These are phyloP conservation scores for Spondyliosoma cantharus DNA, from an alignment of 2,797 vertebrate genomes.

Conservation along the genomic window DNA sequence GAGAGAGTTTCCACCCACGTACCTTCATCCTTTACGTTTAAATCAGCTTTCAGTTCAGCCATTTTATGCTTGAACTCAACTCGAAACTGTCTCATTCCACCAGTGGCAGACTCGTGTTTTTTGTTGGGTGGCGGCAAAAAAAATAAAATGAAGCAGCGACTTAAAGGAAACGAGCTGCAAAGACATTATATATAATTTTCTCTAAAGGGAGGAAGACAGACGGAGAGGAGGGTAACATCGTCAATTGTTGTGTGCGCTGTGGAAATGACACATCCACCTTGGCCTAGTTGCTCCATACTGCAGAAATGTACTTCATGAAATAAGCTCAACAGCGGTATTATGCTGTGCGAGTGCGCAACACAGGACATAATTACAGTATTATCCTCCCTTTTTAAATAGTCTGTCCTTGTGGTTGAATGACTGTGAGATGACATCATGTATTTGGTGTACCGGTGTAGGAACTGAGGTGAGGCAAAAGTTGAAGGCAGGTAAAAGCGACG, in stretches of 20 bases:
- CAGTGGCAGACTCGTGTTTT: no score
- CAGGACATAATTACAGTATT: neutral
- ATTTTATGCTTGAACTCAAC: neutral
- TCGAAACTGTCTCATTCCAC: neutral
- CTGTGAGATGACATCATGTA: slow-evolving; percentile 2
- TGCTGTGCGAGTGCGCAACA: neutral
- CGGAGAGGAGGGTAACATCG: neutral
- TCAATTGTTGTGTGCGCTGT: neutral
- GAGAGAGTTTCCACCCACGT: neutral
- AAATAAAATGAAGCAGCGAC: no score
- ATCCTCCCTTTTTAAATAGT: neutral
- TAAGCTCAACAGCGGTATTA: slow-evolving; percentile 2
- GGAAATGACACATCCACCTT: slow-evolving; percentile 8
- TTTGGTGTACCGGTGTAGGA: neutral
- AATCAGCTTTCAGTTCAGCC: neutral
- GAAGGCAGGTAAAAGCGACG: slow-evolving; percentile 15
- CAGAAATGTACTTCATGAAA: slow-evolving; percentile 1
- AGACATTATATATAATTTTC: neutral
- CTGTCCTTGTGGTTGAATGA: slow-evolving; percentile 17
- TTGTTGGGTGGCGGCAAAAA: no score
- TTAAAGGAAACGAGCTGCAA: neutral
- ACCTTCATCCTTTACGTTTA: neutral
- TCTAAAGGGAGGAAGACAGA: neutral
- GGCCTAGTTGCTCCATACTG: neutral
- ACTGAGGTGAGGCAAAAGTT: slow-evolving; percentile 26